These are phyloP conservation scores for Margaritifera margaritifera DNA, from an alignment of 2,888 invertebrate genomes.

Conservation along the genomic window DNA sequence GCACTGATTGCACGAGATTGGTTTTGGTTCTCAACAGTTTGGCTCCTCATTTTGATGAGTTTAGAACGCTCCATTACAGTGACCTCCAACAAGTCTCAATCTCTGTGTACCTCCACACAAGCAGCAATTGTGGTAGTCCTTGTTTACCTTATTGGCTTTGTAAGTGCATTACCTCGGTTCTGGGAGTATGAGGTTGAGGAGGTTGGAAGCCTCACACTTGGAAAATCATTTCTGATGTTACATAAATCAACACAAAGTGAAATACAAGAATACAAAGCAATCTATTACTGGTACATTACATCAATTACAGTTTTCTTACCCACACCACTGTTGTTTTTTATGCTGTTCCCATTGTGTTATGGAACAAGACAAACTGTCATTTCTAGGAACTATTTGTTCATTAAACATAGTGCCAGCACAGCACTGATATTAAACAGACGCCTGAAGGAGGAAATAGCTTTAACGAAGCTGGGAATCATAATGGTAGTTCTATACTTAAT, in stretches of 20 bases:
- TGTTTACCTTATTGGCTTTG: conserved; percentile 63
- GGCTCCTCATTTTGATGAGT: conserved; percentile 67
- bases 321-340: conserved; percentile 55
- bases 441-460: conserved; percentile 60
- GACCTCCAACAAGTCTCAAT: conserved; percentile 53
- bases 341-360: conserved; percentile 54
- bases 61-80: conserved; percentile 64
- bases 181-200: conserved; percentile 64
- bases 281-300: conserved; percentile 69
- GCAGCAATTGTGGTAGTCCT: conserved; percentile 61
- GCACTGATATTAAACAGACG: conserved; percentile 57
- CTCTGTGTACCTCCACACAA: conserved; percentile 60
- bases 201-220: conserved; percentile 25
- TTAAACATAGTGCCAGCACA: conserved; percentile 54
- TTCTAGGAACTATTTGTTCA: conserved; percentile 50
- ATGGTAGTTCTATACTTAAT: conserved; percentile 60
- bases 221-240: conserved; percentile 40
- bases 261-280: conserved; percentile 62
- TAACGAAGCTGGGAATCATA: conserved; percentile 59
- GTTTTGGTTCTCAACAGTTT: conserved; percentile 67
- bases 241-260: conserved; percentile 51
- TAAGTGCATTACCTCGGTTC: conserved; percentile 67
- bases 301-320: conserved; percentile 66
- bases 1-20: conserved; percentile 62
- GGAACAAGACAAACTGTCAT: conserved; percentile 51